Percentiles rank a stretch among this genome's conserved stretches.
Conservation (phyloP, 2,113 vertebrate genomes). For the Mirounga angustirostris region DNA sequence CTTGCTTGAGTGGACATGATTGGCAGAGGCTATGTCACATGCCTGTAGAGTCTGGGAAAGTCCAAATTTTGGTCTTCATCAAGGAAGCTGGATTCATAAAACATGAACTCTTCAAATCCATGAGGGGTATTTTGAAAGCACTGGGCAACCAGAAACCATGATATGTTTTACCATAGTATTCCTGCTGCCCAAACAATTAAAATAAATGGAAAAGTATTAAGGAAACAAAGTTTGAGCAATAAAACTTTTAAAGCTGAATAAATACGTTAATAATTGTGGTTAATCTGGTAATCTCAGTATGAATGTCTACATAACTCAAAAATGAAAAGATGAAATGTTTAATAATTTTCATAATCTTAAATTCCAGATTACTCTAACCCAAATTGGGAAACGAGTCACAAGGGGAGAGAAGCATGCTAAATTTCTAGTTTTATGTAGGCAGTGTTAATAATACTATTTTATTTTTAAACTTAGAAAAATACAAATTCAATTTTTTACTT, state of each 20-base stretch:
- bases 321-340: slow-evolving; percentile 48
- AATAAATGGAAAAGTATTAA: background rate
- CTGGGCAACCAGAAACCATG: background rate
- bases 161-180: background rate
- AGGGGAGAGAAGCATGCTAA: background rate
- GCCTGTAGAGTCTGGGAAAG: background rate
- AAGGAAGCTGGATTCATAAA: background rate
- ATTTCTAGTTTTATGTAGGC: background rate
- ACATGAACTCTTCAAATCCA: background rate
- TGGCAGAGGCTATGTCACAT: background rate
- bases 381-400: slow-evolving; percentile 24
- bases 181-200: slow-evolving; percentile 12
- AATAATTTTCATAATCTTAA: slow-evolving; percentile 45
- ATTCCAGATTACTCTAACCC: slow-evolving; percentile 30
- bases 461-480: slow-evolving; percentile 48
- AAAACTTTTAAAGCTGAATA: slow-evolving; percentile 6
- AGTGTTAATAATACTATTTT: slow-evolving; percentile 26
- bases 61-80: background rate
- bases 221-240: background rate
- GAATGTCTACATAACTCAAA: slow-evolving; percentile 44
- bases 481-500: background rate
- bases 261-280: slow-evolving; percentile 35
- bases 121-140: background rate
- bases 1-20: background rate
- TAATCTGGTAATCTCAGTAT: slow-evolving; percentile 18